Base-by-base conservation (phyloP, 2,888 invertebrate species). In the Trichogramma evanescens region DNA sequence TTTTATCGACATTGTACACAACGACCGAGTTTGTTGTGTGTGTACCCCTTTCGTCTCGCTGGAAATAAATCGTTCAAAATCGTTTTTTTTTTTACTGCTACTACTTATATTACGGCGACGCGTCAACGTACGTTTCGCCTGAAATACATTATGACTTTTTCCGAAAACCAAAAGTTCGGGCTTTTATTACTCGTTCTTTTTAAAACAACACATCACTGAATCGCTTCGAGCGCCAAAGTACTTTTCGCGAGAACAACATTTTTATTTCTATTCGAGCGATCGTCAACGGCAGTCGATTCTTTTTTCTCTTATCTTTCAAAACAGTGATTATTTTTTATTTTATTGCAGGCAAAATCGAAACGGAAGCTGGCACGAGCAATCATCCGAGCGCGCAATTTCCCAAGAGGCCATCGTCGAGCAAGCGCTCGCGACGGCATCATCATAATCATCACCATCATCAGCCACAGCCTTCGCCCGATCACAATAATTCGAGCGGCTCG, bases 371-470 rank as follows among this genome's bases (percentile, higher is more conserved):
- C 38, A 63, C 63, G 42, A 63, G 61, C 48, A 56, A 41, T 49
- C 50, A 61, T 51, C 38, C 38, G 7, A 42, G 54, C 8, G 42
- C 57, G 1, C 63, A 60, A 6, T 60, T 56, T 10, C 46, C 58
- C 4, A 63, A 63, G 13, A 59, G 59, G n/a, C 58, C 54, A 4
- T 55, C 26, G 3, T 26, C 61, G 7, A 58, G 58, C 44, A 58
- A 56, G 7, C 58, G 57, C 9, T 56, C 58, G 4, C 66, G 38
- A 45, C 67, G 50, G 83, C 83, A 4, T 81, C 83, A 66, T 82
- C 83, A 5, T 76, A 82, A 63, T 77, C 80, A 7, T 82, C 83
- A 5, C 76, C 82, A 63, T 77, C 80, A 7, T 71, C 72, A 63
- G 69, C 73, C 4, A 80, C 81, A 58, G 79, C 79, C 26, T 26